Evolutionary conservation across 2,113 vertebrate genomes (phyloP).

Genomic region (Oxygymnocypris stewartii): DNA sequence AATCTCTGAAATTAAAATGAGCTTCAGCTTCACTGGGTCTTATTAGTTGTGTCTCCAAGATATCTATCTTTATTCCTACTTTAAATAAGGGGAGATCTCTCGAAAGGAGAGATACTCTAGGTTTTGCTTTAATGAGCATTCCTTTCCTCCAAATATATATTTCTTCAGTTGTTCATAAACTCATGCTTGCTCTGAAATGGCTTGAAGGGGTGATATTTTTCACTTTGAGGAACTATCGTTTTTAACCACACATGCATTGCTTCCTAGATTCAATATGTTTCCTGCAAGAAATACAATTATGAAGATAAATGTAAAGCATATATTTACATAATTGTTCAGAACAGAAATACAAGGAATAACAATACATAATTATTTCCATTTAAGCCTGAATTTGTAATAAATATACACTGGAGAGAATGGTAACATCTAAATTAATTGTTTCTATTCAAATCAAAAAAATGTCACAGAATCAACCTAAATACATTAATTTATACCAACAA

Average conservation of each 20-base stretch:
- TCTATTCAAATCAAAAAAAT: too few species aligned
- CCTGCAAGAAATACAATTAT: not conserved
- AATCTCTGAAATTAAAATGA: constrained; percentile 36
- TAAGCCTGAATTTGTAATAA: not conserved
- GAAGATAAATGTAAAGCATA: not conserved
- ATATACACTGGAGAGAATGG: too few species aligned
- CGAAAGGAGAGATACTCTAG: not conserved
- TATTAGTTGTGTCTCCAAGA: constrained; percentile 4
- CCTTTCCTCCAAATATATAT: not conserved
- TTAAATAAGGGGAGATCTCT: not conserved
- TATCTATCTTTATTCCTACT: constrained; percentile 26
- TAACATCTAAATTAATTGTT: too few species aligned
- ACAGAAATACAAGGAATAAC: not conserved
- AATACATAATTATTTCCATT: not conserved
- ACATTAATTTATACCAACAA: too few species aligned
- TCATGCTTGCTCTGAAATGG: not conserved
- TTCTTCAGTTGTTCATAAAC: not conserved
- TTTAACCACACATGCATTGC: not conserved
- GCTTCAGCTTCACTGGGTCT: not conserved
- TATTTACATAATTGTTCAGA: not conserved
- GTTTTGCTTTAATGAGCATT: not conserved
- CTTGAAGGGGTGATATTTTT: not conserved
- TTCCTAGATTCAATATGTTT: not conserved
- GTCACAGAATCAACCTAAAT: too few species aligned
- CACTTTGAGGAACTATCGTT: not conserved